Conservation (phyloP, 1,140 invertebrate species). For the Panagrolaimus sp. region DNA sequence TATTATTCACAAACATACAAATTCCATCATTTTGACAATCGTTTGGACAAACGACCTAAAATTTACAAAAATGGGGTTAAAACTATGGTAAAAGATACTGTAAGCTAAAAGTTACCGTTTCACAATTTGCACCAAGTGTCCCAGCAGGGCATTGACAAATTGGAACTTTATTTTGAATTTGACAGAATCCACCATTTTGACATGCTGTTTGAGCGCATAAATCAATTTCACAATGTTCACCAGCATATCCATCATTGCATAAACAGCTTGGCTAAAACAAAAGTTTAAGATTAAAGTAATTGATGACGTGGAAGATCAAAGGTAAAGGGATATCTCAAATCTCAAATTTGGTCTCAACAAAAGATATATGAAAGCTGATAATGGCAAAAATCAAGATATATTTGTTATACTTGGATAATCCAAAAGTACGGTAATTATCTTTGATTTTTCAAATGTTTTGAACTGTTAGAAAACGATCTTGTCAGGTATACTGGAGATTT, state of each 20-base stretch:
- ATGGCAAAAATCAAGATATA: no score
- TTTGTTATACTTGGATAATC: no score
- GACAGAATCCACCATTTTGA: conserved; percentile 22
- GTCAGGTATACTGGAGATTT: no score
- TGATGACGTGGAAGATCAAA: no score
- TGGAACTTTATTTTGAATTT: conserved; percentile 14
- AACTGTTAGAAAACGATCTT: no score
- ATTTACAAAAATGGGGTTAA: no score
- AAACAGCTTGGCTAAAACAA: conserved; percentile 33
- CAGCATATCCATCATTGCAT: conserved; percentile 34
- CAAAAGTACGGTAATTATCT: no score
- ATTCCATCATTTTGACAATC: conserved; percentile 29
- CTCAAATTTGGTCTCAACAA: no score
- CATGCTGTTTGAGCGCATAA: conserved; percentile 22
- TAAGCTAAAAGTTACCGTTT: background rate
- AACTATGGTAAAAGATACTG: no score
- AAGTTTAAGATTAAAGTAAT: background rate
- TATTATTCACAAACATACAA: conserved; percentile 19
- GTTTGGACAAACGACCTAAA: conserved; percentile 5
- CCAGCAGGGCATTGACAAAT: conserved; percentile 36
- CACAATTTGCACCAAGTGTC: conserved; percentile 24
- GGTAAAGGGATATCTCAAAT: no score
- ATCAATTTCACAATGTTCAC: conserved; percentile 33
- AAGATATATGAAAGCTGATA: no score
- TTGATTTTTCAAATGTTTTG: no score